Evolutionary conservation across 2,797 vertebrate genomes (phyloP).

Genomic region (Danio aesculapii): DNA sequence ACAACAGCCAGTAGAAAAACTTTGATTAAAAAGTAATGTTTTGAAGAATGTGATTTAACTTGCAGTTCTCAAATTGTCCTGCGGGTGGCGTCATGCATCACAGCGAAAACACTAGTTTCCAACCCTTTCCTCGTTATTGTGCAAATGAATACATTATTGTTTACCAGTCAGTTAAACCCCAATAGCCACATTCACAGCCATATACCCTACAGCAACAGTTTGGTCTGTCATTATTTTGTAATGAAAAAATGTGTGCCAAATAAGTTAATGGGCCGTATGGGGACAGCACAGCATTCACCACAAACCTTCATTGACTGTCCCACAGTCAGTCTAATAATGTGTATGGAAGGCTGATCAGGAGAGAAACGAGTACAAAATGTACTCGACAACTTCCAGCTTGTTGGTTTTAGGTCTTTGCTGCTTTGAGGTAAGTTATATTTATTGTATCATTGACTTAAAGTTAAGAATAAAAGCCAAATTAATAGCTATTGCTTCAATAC

Average conservation of each 20-base stretch:
- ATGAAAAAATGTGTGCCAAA: background rate
- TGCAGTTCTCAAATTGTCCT: background rate
- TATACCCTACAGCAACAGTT: background rate
- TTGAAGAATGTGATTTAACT: background rate
- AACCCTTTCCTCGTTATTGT: background rate
- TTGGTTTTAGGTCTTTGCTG: conserved; percentile 7
- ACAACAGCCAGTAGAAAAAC: background rate
- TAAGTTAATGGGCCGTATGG: background rate
- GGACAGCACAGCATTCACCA: background rate
- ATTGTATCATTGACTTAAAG: background rate
- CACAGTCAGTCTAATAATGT: background rate
- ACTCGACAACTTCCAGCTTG: background rate
- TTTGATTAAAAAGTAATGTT: background rate
- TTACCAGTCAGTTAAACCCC: background rate
- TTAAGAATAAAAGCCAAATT: background rate
- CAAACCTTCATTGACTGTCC: background rate
- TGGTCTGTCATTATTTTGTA: background rate
- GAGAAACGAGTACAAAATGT: background rate
- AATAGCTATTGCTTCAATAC: no score
- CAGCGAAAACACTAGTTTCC: background rate
- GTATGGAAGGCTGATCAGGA: background rate
- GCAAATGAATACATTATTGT: background rate
- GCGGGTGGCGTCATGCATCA: background rate
- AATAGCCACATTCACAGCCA: conserved; percentile 1
- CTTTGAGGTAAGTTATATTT: conserved; percentile 9